Conservation (phyloP, 2,888 invertebrate species). For the Dysmachus trigonus region DNA sequence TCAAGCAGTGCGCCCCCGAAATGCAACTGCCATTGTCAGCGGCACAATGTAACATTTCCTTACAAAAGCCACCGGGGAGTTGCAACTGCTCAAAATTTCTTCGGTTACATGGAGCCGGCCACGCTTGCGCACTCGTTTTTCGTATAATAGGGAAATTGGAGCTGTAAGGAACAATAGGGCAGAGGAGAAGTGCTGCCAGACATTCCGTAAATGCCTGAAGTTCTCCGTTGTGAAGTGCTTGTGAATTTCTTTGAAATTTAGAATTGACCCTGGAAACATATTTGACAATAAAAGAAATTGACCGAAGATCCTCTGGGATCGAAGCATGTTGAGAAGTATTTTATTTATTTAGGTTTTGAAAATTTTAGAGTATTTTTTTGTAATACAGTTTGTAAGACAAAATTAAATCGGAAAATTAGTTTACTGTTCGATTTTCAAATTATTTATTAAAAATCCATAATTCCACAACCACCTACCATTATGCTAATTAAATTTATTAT, state of each 20-base stretch:
- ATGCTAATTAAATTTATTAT: too few relatives aligned
- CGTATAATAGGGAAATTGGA: background rate
- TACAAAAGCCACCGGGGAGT: background rate
- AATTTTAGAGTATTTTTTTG: too few relatives aligned
- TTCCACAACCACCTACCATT: too few relatives aligned
- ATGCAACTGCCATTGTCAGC: background rate
- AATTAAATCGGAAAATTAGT: too few relatives aligned
- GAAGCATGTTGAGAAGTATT: too few relatives aligned
- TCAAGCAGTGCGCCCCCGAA: background rate
- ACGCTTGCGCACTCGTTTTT: background rate
- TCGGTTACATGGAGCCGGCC: background rate
- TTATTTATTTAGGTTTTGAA: too few relatives aligned
- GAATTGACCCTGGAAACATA: background rate
- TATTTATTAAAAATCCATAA: too few relatives aligned
- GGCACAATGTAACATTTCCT: background rate
- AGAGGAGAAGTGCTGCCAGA: background rate
- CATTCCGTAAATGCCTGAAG: background rate
- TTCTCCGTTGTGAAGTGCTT: background rate
- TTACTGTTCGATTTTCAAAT: too few relatives aligned
- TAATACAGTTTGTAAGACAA: too few relatives aligned
- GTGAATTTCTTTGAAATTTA: background rate
- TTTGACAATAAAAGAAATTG: too few relatives aligned
- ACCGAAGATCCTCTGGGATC: too few relatives aligned
- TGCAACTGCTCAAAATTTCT: background rate
- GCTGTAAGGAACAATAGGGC: background rate